Base-by-base conservation (phyloP, 1,140 invertebrate species). In the Bacillus rossius region DNA sequence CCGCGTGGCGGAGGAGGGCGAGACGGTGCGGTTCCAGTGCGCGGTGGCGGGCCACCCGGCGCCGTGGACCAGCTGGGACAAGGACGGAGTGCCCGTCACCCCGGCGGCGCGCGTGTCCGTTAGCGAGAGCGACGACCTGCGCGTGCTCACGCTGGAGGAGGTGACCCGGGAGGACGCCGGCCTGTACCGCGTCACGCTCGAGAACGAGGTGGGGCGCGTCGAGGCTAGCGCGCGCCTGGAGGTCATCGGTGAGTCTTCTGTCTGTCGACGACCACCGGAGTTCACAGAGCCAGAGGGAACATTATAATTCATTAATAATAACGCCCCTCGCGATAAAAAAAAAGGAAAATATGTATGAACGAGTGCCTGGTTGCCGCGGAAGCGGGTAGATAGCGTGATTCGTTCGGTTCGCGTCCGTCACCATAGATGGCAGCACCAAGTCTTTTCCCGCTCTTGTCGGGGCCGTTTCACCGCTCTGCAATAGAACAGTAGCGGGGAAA, bases 61-160 rank as follows among this genome's bases (percentile, higher is more conserved):
- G 0, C 89, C 89, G 0, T 89, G 85, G 85, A 80, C 84, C 0
- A 81, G 80, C 3, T 92, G 91, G 91, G 87, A 91, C 66, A 91
- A 91, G 67, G 85, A 92, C 64, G 84, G 86, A 3, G 60, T 77
- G 4, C 73, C 53, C 16, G 78, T 89, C 2, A 84, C 80, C 0
- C 81, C 83, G 1, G 83, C 79, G 0, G 71, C 81, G 0, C 79
- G 88, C 40, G 80, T 90, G 7, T 80, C 77, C 1, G 79, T 92
- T 4, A 84, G 80, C 42, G 89, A 92, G 68, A 81, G 83, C 38
- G 87, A 91, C 57, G 90, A 92, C 75, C 65, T 83, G 52, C 76
- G 86, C 38, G 83, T 86, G 34, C 75, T 97, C 23, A 85, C 91
- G 74, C 91, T 94, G 37, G 74, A 81, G 1, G 83, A 92, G 58